phyloP scores from a whole-genome alignment of 2,113 vertebrate species.

The Scolopax mira region DNA sequence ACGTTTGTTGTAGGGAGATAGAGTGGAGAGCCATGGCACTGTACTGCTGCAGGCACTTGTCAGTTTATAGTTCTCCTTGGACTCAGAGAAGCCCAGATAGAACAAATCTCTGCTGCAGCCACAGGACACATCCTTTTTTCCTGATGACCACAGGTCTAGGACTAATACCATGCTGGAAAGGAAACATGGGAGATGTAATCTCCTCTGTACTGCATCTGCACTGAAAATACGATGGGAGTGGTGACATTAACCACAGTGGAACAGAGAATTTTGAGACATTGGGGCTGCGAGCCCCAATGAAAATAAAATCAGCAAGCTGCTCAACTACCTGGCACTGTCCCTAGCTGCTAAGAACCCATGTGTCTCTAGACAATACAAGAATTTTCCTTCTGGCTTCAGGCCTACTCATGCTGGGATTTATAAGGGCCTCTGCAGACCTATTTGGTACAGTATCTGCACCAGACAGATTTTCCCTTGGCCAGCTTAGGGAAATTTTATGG shows the following conservation, averaged over 20 bases:
- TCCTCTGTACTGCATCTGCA: background rate
- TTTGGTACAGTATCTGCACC: background rate
- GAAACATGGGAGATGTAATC: background rate
- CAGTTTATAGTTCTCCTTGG: background rate
- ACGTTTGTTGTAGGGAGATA: background rate
- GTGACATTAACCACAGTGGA: background rate
- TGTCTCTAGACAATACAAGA: background rate
- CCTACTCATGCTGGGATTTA: background rate
- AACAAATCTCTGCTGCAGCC: background rate
- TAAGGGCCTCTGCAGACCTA: background rate
- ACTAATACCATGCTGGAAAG: background rate
- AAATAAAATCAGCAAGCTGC: background rate
- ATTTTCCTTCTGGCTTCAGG: constrained; percentile 21
- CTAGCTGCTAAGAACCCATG: background rate
- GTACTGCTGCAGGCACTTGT: background rate
- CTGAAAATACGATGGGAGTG: background rate
- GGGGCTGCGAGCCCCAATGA: background rate
- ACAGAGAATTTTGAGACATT: background rate
- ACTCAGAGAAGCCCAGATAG: background rate
- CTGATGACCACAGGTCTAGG: background rate
- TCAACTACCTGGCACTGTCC: background rate
- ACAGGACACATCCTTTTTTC: background rate
- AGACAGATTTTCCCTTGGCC: background rate
- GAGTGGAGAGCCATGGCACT: background rate
- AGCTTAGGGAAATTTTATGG: constrained; percentile 6